Percentiles rank a stretch among this genome's conserved stretches.
phyloP scores from a whole-genome alignment of 2,797 vertebrate genomes.

The Cephalopachus bancanus region DNA sequence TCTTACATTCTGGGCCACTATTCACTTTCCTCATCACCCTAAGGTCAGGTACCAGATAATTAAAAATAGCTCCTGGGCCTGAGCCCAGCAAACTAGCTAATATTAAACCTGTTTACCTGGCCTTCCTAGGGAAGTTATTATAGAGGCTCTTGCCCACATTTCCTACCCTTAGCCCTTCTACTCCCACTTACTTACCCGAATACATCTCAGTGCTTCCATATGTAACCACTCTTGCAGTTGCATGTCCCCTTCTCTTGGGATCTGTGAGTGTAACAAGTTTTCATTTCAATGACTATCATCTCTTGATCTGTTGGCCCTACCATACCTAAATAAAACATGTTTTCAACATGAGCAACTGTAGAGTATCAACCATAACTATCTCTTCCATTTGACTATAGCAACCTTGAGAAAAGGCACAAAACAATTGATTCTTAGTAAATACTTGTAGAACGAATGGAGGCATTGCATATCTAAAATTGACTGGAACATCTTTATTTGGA shows the following conservation, averaged over 20 bases:
- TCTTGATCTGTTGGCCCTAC: neutral
- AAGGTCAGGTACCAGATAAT: neutral
- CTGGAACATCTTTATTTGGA: neutral
- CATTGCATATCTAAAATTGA: neutral
- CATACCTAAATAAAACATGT: neutral
- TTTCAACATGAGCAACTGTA: neutral
- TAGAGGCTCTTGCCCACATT: neutral
- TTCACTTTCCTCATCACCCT: neutral
- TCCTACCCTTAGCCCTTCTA: rapidly evolving
- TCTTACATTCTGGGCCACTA: neutral
- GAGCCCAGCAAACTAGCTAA: neutral
- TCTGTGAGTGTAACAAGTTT: neutral
- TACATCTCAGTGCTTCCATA: neutral
- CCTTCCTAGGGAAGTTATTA: neutral
- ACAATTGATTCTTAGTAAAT: neutral
- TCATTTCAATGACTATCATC: neutral
- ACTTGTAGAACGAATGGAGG: neutral
- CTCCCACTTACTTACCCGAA: neutral
- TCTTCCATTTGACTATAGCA: neutral
- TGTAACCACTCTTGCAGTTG: neutral
- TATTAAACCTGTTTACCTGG: neutral
- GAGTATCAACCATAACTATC: neutral
- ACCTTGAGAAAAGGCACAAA: neutral
- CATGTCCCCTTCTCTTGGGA: neutral
- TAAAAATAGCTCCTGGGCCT: neutral